Evolutionary conservation across 2,113 vertebrate genomes (phyloP), one percentile per base, ranked within the genome.

Genomic region (Perognathus longimembris): DNA sequence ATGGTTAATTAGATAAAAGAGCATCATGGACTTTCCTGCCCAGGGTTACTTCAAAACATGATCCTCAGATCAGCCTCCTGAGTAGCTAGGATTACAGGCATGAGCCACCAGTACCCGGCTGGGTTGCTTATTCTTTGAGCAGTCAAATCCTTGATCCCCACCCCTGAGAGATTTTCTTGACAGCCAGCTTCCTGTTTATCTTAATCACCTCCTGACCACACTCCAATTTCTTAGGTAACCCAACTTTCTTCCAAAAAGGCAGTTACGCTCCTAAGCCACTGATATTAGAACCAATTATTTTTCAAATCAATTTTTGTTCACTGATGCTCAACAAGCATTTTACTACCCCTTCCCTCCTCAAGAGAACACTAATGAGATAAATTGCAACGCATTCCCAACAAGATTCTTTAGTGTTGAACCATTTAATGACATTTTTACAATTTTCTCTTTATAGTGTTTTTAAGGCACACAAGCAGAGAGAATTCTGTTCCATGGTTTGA

Each of bases 371-470:
- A 70, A 18, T 70, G 57, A 71, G 24, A 36, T 77, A 81, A 95
- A 85, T 42, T 66, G 36, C 54, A 34, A 73, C 21, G 3, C 61
- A 67, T 92, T 94, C 85, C 67, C 69, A 87, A 91, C 8, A 93
- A 66, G 6, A 70, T 64, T 59, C 28, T 83, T 87, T 88, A 17
- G 0, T 81, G 57, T 67, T 95, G 34, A 20, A 24, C 26, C 92
- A 6, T 61, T 90, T 89, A 89, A 69, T 73, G 42, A 85, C 63
- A 89, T 30, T 71, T 67, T 88, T 81, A 9, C 70, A 88, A 70
- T 94, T 89, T 96, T 95, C 38, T 78, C 1, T 79, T 66, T 84
- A 79, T 91, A 90, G 70, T 32, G 45, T 40, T 91, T 78, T 78
- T 81, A 95, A 95, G 70, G 59, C 10, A 75, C 34, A 61, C 20